A percentile compares a stretch with the other conserved stretches of the same genome.
phyloP scores from a whole-genome alignment of 2,888 invertebrate genomes.

The Leucoma salicis region DNA sequence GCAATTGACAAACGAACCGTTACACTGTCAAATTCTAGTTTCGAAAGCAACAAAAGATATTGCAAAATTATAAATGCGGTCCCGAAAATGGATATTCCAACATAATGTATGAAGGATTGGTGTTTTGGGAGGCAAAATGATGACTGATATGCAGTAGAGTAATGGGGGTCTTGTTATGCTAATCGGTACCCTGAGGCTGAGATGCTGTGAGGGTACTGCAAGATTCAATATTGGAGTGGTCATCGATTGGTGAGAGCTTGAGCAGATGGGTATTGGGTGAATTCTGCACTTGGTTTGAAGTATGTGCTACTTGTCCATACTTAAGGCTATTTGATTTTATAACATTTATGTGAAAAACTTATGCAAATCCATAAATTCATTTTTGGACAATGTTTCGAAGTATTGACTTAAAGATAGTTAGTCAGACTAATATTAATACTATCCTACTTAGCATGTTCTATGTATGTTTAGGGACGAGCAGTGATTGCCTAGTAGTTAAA shows the following conservation, averaged over 20 bases:
- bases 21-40: conserved; percentile 80
- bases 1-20: conserved; percentile 81
- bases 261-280: conserved; percentile 34
- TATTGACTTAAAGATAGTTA: no score
- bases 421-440: no score
- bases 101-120: conserved; percentile 4
- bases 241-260: conserved; percentile 49
- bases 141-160: conserved; percentile 56
- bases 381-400: no score
- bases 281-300: conserved; percentile 4
- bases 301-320: no score
- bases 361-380: no score
- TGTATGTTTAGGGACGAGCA: no score
- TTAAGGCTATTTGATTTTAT: no score
- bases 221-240: conserved; percentile 52
- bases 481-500: no score
- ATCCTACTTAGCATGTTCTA: no score
- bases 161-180: conserved; percentile 80
- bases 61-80: conserved; percentile 32
- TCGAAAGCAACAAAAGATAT: conserved; percentile 45
- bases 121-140: conserved; percentile 19
- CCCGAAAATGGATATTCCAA: conserved; percentile 2
- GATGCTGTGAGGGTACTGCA: conserved; percentile 49
- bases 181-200: conserved; percentile 67
- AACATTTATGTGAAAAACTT: no score